Percentiles rank a stretch among this genome's conserved stretches.
Conservation (phyloP, 1,140 invertebrate genomes). For the Ephestia elutella region DNA sequence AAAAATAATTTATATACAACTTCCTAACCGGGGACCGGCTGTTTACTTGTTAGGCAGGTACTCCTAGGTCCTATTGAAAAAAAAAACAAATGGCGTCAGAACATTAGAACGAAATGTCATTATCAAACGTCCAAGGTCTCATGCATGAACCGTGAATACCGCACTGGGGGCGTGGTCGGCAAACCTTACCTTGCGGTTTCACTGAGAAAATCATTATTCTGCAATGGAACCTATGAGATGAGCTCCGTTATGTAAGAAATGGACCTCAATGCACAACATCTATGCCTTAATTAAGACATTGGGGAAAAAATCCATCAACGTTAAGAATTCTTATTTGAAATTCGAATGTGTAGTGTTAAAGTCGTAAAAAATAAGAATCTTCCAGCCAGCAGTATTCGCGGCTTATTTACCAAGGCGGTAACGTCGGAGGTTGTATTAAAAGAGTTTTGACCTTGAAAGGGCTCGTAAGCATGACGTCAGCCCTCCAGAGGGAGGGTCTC, state of each 20-base stretch:
- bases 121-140: conserved; percentile 24
- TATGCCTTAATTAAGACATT: neutral
- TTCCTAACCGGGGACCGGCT: too few relatives aligned
- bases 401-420: neutral
- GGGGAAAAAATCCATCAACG: neutral
- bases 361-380: too few relatives aligned
- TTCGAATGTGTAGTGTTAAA: neutral
- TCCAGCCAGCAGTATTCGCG: too few relatives aligned
- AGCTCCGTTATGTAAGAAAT: neutral
- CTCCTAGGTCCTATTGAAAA: too few relatives aligned
- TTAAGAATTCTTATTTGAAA: neutral
- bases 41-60: too few relatives aligned
- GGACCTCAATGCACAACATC: neutral
- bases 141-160: conserved; percentile 3
- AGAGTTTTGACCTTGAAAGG: conserved; percentile 24
- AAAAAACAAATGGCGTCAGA: neutral
- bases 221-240: neutral
- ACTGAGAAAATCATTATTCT: conserved; percentile 32
- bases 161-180: conserved; percentile 25
- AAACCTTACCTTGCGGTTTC: conserved; percentile 36
- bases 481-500: conserved; percentile 19
- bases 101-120: conserved; percentile 7
- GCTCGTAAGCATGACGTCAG: conserved; percentile 28
- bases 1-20: too few relatives aligned
- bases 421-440: neutral